phyloP scores from a whole-genome alignment of 2,113 vertebrate genomes.

The Notarius quadriscutis region DNA sequence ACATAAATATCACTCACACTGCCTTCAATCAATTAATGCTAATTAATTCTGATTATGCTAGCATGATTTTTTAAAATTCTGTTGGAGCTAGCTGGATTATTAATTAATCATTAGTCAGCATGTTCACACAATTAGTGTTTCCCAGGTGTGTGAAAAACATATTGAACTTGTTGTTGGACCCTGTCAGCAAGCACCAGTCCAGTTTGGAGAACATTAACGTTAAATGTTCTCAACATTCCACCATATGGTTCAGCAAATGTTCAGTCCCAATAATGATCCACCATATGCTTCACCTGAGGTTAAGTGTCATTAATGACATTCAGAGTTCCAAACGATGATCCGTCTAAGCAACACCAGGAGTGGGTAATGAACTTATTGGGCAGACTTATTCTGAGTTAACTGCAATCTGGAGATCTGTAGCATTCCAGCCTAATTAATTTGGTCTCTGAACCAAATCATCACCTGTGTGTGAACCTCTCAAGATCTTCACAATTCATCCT shows the following conservation, averaged over 20 bases:
- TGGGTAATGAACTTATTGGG: neutral
- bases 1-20: neutral
- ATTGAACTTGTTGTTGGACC: neutral
- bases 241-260: neutral
- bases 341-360: neutral
- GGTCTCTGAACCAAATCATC: neutral
- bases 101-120: neutral
- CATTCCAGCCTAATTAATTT: neutral
- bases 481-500: neutral
- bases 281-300: slow-evolving; percentile 3
- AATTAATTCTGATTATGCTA: neutral
- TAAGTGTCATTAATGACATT: neutral
- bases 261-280: neutral
- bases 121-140: neutral
- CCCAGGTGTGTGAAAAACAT: neutral
- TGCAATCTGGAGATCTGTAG: neutral
- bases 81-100: neutral
- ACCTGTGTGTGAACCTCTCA: neutral
- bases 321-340: neutral
- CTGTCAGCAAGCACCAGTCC: neutral
- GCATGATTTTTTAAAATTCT: neutral
- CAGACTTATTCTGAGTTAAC: neutral
- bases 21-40: neutral
- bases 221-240: neutral
- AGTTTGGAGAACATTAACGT: neutral